Percentiles rank a stretch among this genome's conserved stretches.
Evolutionary conservation across 2,797 vertebrate species (phyloP).

Genomic region (Pristis pectinata): DNA sequence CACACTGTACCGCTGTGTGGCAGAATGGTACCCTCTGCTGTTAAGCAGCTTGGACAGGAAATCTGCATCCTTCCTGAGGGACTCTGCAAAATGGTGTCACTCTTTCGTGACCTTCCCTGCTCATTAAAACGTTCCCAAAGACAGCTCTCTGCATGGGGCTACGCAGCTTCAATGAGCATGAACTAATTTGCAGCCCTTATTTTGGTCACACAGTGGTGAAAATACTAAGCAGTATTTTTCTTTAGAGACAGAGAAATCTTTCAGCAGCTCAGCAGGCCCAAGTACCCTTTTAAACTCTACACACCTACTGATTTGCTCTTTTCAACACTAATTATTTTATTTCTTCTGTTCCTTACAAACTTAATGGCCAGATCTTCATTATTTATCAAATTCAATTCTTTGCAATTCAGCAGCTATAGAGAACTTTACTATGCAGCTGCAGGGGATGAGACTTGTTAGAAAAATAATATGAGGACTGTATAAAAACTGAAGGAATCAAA

Average conservation of each 20-base stretch:
- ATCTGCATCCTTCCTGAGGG: slow-evolving; percentile 79
- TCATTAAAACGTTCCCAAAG: slow-evolving; percentile 98
- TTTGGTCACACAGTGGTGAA: slow-evolving; percentile 81
- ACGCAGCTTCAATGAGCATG: slow-evolving; percentile 81
- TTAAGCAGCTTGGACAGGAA: slow-evolving; percentile 64
- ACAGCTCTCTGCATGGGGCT: slow-evolving; percentile 83
- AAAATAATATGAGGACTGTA: neutral
- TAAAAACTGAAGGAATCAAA: neutral
- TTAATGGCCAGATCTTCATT: slow-evolving; percentile 64
- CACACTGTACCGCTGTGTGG: neutral
- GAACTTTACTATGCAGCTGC: neutral
- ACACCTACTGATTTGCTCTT: slow-evolving; percentile 96
- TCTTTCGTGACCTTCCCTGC: slow-evolving; percentile 77
- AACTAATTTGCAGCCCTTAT: slow-evolving; percentile 81
- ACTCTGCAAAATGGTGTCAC: slow-evolving; percentile 78
- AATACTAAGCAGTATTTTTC: slow-evolving; percentile 78
- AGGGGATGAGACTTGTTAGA: neutral
- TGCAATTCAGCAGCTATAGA: neutral
- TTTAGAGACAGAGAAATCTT: slow-evolving; percentile 75
- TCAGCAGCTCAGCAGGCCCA: slow-evolving; percentile 76
- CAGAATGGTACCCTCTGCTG: neutral
- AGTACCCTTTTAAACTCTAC: slow-evolving; percentile 87
- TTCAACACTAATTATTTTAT: slow-evolving; percentile 84
- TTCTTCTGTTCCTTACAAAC: slow-evolving; percentile 67
- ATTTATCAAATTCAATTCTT: slow-evolving; percentile 7